Evolutionary conservation across 2,888 invertebrate genomes (phyloP).

Genomic region (Drosophila mettleri): DNA sequence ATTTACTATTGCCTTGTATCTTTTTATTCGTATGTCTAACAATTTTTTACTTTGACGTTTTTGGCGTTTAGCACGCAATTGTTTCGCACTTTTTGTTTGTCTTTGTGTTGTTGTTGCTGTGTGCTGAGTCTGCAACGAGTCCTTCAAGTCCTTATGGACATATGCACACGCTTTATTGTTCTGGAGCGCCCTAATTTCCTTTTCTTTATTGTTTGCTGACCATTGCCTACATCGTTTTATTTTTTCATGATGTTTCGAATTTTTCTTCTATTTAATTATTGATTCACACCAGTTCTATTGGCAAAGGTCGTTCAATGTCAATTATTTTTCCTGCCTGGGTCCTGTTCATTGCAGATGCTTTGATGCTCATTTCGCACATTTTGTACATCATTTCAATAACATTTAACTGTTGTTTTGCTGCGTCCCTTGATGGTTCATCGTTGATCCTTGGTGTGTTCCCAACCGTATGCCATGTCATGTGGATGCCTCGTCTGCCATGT

Average conservation of each 20-base stretch:
- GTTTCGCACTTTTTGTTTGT: constrained; percentile 70
- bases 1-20: constrained; percentile 53
- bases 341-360: constrained; percentile 62
- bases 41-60: constrained; percentile 69
- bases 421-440: constrained; percentile 33
- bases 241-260: constrained; percentile 31
- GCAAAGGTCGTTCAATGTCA: constrained; percentile 77
- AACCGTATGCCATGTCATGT: constrained; percentile 59
- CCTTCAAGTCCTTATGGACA: constrained; percentile 34
- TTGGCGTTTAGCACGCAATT: constrained; percentile 79
- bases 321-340: constrained; percentile 34
- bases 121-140: constrained; percentile 55
- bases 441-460: constrained; percentile 24
- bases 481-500: constrained; percentile 27
- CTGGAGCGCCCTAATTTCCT: constrained; percentile 56
- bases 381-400: constrained; percentile 59
- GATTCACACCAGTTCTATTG: constrained; percentile 65
- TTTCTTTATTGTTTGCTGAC: constrained; percentile 56
- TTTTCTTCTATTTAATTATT: constrained; percentile 73
- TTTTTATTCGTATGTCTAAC: constrained; percentile 8
- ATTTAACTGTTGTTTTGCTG: constrained; percentile 59
- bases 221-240: constrained; percentile 54
- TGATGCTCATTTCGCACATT: constrained; percentile 23
- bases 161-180: constrained; percentile 61
- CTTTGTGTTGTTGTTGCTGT: constrained; percentile 19